These are phyloP conservation scores for Scophthalmus maximus DNA, from an alignment of 2,113 vertebrate genomes.

Conservation along the genomic window DNA sequence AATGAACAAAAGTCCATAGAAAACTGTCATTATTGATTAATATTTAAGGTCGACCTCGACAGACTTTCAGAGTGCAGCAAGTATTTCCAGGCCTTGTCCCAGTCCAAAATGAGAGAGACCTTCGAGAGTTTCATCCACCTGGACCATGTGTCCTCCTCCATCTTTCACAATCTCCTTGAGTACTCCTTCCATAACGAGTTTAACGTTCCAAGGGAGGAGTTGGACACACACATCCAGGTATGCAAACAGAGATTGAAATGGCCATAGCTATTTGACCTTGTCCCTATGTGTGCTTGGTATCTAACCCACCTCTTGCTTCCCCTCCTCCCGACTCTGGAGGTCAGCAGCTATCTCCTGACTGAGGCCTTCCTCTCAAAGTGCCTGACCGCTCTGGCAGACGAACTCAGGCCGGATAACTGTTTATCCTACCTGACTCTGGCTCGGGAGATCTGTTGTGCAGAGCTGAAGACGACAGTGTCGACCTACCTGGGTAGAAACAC, in stretches of 20 bases:
- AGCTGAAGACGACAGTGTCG: constrained; percentile 75
- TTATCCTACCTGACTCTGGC: constrained; percentile 76
- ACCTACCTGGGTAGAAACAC: constrained; percentile 79
- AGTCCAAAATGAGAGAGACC: constrained; percentile 82
- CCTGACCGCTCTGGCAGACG: constrained; percentile 61
- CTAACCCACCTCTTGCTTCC: neutral
- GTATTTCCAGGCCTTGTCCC: constrained; percentile 82
- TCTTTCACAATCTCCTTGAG: constrained; percentile 80
- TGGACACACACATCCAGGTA: constrained; percentile 75
- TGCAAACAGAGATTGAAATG: constrained; percentile 18
- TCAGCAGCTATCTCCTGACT: constrained; percentile 80
- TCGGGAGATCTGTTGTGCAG: constrained; percentile 76
- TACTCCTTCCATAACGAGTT: constrained; percentile 76
- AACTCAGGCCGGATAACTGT: constrained; percentile 76
- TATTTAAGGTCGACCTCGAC: constrained; percentile 76
- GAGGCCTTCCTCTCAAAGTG: constrained; percentile 77
- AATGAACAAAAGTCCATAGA: too few species aligned
- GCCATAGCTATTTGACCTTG: neutral
- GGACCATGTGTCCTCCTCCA: constrained; percentile 73
- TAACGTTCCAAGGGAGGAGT: constrained; percentile 58
- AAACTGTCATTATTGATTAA: too few species aligned
- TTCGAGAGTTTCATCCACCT: constrained; percentile 72
- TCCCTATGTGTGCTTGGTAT: neutral
- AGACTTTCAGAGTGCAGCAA: constrained; percentile 77
- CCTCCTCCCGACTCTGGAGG: constrained; percentile 40